Evolutionary conservation across 1,140 invertebrate genomes (phyloP).

Genomic region (Diorhabda sublineata): DNA sequence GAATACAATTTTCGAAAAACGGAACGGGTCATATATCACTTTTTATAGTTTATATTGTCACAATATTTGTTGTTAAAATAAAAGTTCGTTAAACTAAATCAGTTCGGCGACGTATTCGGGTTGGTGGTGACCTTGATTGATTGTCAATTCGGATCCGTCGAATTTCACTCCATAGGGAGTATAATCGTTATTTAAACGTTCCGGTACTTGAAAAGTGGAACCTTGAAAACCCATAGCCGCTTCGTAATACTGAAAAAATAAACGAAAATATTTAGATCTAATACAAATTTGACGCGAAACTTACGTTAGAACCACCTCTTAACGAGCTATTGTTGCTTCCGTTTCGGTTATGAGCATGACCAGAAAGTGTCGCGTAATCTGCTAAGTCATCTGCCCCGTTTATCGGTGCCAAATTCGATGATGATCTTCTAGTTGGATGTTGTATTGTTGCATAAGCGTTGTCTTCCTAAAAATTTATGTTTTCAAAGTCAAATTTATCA

Average conservation of each 20-base stretch:
- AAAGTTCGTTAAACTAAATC: slow-evolving; percentile 49
- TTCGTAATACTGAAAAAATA: slow-evolving; percentile 58
- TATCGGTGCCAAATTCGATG: slow-evolving; percentile 46
- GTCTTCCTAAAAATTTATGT: slow-evolving; percentile 50
- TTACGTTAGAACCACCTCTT: slow-evolving; percentile 43
- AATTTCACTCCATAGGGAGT: slow-evolving; percentile 38
- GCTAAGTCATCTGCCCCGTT: slow-evolving; percentile 54
- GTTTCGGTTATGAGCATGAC: slow-evolving; percentile 43
- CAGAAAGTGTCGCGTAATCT: slow-evolving; percentile 68
- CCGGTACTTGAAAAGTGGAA: slow-evolving; percentile 67
- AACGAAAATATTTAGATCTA: neutral
- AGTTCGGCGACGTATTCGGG: slow-evolving; percentile 67
- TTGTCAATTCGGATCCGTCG: slow-evolving; percentile 49
- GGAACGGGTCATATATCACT: slow-evolving; percentile 13
- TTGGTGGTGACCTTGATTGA: slow-evolving; percentile 62
- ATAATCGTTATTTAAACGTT: slow-evolving; percentile 40
- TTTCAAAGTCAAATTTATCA: neutral
- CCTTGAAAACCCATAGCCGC: slow-evolving; percentile 65
- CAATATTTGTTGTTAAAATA: slow-evolving; percentile 14
- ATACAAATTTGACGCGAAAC: slow-evolving; percentile 5
- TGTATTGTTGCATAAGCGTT: slow-evolving; percentile 87
- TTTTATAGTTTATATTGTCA: slow-evolving; percentile 22
- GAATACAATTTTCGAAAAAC: neutral
- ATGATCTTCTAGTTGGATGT: slow-evolving; percentile 55
- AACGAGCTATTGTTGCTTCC: slow-evolving; percentile 46